These are phyloP conservation scores for Acanthosepion pharaonis DNA, from an alignment of 2,888 invertebrate species.

Conservation along the genomic window DNA sequence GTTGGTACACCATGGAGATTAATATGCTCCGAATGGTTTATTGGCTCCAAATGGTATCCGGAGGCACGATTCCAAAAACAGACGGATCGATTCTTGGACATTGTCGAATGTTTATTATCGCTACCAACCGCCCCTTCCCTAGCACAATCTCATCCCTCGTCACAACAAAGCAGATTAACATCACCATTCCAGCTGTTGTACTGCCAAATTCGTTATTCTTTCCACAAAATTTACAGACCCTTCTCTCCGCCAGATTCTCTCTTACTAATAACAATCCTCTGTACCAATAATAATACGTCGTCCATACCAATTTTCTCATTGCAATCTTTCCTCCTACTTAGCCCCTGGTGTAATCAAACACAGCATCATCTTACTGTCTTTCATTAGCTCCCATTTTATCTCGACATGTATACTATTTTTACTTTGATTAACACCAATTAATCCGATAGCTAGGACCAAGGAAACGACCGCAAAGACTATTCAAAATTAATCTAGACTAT, in stretches of 20 bases:
- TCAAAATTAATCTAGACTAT: too few relatives aligned
- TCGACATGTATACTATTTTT: too few relatives aligned
- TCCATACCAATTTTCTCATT: background rate
- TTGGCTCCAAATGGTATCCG: constrained; percentile 21
- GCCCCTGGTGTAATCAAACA: background rate
- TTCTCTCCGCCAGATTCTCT: background rate
- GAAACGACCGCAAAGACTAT: too few relatives aligned
- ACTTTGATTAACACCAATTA: background rate
- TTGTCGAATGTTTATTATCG: background rate
- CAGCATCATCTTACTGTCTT: background rate
- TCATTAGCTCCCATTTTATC: too few relatives aligned
- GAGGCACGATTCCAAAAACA: background rate
- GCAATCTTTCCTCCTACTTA: background rate
- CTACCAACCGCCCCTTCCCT: background rate
- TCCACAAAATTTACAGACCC: background rate
- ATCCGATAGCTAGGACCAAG: too few relatives aligned
- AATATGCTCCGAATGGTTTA: background rate
- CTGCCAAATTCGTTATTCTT: background rate
- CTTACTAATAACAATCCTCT: background rate
- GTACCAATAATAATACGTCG: background rate
- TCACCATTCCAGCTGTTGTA: background rate
- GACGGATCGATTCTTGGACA: background rate
- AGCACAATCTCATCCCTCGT: background rate
- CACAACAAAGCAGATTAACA: background rate
- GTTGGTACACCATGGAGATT: background rate